A percentile compares a stretch with the other conserved stretches of the same genome.
These are phyloP conservation scores for Drosophila guanche DNA, from an alignment of 1,140 invertebrate genomes.

Conservation along the genomic window DNA sequence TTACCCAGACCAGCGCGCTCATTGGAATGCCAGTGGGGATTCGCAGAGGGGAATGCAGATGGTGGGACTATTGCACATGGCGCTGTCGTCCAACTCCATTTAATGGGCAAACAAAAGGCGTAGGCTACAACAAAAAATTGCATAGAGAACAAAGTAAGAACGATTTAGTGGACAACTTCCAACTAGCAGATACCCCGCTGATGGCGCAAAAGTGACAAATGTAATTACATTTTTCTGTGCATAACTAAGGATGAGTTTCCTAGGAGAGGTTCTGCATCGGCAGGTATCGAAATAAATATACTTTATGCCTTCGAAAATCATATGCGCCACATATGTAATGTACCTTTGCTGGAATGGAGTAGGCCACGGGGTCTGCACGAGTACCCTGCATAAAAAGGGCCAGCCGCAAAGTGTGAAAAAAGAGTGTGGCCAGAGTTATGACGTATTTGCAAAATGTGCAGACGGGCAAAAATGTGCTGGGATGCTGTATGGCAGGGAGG, in stretches of 20 bases:
- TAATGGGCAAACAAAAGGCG: conserved; percentile 81
- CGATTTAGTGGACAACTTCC: not conserved
- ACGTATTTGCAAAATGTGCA: conserved; percentile 70
- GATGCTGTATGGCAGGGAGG: conserved; percentile 1
- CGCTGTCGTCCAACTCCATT: conserved; percentile 66
- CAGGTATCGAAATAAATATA: too few species aligned
- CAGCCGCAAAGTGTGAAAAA: conserved; percentile 4
- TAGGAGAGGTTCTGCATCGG: too few species aligned
- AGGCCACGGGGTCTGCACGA: too few species aligned
- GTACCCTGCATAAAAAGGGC: too few species aligned
- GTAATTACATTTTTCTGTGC: too few species aligned
- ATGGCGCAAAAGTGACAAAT: too few species aligned
- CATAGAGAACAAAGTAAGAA: conserved; percentile 18
- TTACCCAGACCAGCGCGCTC: conserved; percentile 57
- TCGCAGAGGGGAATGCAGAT: not conserved
- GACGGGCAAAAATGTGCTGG: conserved; percentile 45
- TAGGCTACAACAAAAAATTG: conserved; percentile 36
- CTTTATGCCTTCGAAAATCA: not conserved
- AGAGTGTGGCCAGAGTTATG: conserved; percentile 65
- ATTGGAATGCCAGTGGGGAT: conserved; percentile 18
- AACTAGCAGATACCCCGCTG: too few species aligned
- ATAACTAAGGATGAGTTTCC: too few species aligned
- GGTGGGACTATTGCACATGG: conserved; percentile 51
- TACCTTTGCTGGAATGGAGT: too few species aligned
- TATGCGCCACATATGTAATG: too few species aligned